Evolutionary conservation across 1,140 invertebrate species (phyloP).

Genomic region (Vollenhovia emeryi): DNA sequence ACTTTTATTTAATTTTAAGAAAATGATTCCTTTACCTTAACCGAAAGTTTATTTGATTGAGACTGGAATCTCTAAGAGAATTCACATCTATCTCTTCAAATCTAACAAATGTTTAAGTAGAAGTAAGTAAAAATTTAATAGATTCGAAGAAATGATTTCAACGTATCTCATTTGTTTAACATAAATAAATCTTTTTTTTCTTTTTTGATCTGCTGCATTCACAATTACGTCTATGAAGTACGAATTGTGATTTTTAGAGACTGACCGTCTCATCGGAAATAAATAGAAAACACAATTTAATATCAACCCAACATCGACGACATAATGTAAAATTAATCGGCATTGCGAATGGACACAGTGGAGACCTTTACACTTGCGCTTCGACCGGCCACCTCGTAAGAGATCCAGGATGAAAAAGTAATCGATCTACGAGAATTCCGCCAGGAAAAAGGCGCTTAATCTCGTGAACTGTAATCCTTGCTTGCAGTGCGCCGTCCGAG

Average conservation of each 20-base stretch:
- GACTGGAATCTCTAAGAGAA: too few species aligned
- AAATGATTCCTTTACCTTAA: too few species aligned
- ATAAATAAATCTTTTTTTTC: too few species aligned
- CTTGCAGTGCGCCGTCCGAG: slow-evolving; percentile 23
- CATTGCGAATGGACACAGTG: not conserved
- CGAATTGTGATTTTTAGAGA: not conserved
- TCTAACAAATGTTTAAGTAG: too few species aligned
- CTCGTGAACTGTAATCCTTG: slow-evolving; percentile 41
- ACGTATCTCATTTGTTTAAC: too few species aligned
- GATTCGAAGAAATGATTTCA: too few species aligned
- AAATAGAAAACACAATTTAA: not conserved
- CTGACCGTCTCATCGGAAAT: not conserved
- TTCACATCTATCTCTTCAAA: too few species aligned
- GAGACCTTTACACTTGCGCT: not conserved
- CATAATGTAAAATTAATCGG: not conserved
- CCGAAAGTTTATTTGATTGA: too few species aligned
- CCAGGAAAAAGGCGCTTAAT: slow-evolving; percentile 24
- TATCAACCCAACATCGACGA: not conserved
- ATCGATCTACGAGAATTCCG: slow-evolving; percentile 24
- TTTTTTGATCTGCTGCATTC: too few species aligned
- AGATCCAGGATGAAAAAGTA: slow-evolving; percentile 38
- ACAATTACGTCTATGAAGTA: not conserved
- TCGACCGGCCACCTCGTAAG: not conserved
- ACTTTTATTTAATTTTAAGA: too few species aligned
- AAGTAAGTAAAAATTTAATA: too few species aligned